These are phyloP conservation scores for Aplocera efformata DNA, from an alignment of 2,888 invertebrate species.

Conservation along the genomic window DNA sequence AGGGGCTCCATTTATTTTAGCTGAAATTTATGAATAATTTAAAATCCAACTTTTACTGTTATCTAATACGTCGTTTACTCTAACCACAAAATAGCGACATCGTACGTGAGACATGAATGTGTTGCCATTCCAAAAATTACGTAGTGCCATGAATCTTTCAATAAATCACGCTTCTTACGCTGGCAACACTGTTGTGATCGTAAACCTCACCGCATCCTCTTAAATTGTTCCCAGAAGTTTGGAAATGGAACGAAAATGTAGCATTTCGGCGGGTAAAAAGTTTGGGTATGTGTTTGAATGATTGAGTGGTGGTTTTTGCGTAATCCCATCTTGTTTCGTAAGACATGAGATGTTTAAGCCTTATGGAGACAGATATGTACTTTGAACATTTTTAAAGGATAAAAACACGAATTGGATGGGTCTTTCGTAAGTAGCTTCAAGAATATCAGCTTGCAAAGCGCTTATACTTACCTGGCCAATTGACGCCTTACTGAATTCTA, in stretches of 20 bases:
- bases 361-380: not conserved
- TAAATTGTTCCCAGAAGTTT: conserved; percentile 30
- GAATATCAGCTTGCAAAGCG: no score
- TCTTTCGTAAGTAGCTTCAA: no score
- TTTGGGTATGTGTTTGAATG: conserved; percentile 19
- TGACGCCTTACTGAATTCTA: no score
- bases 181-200: conserved; percentile 45
- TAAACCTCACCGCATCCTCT: conserved; percentile 31
- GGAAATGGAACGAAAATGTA: conserved; percentile 8
- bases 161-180: conserved; percentile 30
- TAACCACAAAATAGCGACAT: conserved; percentile 8
- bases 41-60: no score
- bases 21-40: no score
- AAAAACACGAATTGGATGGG: no score
- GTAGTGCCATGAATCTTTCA: conserved; percentile 23
- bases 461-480: no score
- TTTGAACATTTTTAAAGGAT: no score
- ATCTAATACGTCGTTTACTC: no score
- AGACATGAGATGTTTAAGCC: no score
- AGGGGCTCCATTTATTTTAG: no score
- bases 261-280: not conserved
- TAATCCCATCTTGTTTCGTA: conserved; percentile 1
- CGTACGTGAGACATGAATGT: conserved; percentile 4
- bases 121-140: conserved; percentile 24
- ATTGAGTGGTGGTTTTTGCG: conserved; percentile 16